Evolutionary conservation across 2,113 vertebrate species (phyloP).

Genomic region (Progne subis): DNA sequence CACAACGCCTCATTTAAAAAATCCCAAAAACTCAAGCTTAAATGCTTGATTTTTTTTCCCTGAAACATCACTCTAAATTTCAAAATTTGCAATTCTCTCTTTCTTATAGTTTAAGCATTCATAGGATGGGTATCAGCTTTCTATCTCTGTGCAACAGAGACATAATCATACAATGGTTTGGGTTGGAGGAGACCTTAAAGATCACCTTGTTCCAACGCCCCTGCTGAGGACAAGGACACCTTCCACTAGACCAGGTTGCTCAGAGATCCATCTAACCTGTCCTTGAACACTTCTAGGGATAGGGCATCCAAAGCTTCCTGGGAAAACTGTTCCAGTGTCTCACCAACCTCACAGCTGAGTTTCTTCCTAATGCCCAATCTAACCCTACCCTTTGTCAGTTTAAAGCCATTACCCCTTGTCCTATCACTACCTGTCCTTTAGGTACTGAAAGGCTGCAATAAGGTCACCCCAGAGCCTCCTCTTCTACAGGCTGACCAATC

Average conservation of each 20-base stretch:
- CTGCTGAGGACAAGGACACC: not conserved
- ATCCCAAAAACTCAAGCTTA: not conserved
- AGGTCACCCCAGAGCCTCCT: not conserved
- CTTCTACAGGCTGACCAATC: not conserved
- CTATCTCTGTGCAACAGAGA: not conserved
- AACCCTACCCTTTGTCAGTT: not conserved
- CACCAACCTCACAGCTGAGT: not conserved
- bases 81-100: not conserved
- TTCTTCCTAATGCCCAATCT: not conserved
- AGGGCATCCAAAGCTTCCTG: not conserved
- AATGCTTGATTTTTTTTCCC: not conserved
- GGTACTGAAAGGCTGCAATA: not conserved
- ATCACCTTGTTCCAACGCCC: not conserved
- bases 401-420: not conserved
- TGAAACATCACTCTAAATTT: not conserved
- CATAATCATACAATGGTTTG: not conserved
- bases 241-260: not conserved
- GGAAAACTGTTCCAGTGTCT: not conserved
- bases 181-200: not conserved
- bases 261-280: not conserved
- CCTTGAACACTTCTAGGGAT: not conserved
- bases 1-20: not conserved
- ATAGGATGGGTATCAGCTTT: not conserved
- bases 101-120: not conserved
- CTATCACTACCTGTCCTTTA: not conserved